Base-by-base conservation (phyloP, 2,797 vertebrate species). In the Chrosomus eos region DNA sequence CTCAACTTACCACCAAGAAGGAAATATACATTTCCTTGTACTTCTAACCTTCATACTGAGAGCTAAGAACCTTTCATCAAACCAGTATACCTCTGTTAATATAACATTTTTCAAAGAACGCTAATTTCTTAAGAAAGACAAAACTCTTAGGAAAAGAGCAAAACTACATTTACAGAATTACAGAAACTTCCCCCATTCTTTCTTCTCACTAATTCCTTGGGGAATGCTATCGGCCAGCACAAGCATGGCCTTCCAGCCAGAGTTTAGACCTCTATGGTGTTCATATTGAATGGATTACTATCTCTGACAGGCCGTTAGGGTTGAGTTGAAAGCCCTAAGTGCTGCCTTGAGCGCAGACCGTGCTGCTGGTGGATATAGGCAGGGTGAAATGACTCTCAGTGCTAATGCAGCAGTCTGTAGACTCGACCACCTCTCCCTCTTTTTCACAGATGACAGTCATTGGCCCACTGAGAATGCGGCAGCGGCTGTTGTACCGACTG, bases 391-490 rank as follows among this genome's bases (percentile, higher is more conserved):
- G 72, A 85, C 55, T 74, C 51, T 89, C 84, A 7, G 58, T 40
- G 79, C 62, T 23, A 31, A 82, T 75, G 58, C 85, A 83, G 77
- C 66, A 81, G 0, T 91, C 92, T n/a, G 87, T 80, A 1, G 90
- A 91, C 67, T 95, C 94, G 2, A 91, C 90, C 40, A 88, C 5
- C 82, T 97, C 93, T 21, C 95, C 95, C 40, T 97, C 96, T 33
- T 93, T 95, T 89, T 99, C 97, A 0, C 94, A 95, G 90, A 99
- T 99, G 89, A 96, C 96, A 0, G 96, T 96, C 97, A 98, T 97
- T 40, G 97, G 97, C 78, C 96, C 94, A 85, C 96, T 96, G 80
- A 94, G 93, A 89, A 97, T 94, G 75, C 96, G 95, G 91, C 95
- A 96, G 86, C 96, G 96, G 81, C 96, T 85, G 0, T 94, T 95